Base-by-base conservation (phyloP, 2,888 invertebrate genomes). In the Hypselothyrea guttata region DNA sequence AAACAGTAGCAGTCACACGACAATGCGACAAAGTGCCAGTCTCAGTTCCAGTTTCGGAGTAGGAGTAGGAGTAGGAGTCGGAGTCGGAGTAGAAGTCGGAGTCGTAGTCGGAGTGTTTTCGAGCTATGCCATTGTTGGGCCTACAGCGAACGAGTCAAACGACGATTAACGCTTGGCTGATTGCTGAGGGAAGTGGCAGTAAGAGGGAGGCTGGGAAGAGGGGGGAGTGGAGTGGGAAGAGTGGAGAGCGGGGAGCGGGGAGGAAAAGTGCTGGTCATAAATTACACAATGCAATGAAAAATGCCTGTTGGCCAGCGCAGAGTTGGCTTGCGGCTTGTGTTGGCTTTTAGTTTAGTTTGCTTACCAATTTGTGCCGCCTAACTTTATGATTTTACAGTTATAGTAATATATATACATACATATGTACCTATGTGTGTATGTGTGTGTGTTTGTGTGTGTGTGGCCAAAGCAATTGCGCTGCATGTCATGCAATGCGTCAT, bases 151-250 rank as follows among this genome's bases (percentile, higher is more conserved):
- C 84, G 70, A 81, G 86, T 81, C 86, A 81, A 81, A 86, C 86
- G 81, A 67, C 81, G 86, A 81, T 86, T 86, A 81, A 81, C 81
- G 81, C 86, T 86, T 86, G 75, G 81, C 72, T 81, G 81, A 78
- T 77, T 79, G 86, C 84, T 27, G 48, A 5, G 22, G 22, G 22
- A 22, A 22, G 22, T 22, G 22, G 22, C 22, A 22, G 22, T 5
- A 22, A 5, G 22, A 22, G 35, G 35, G n/a, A n/a, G n/a, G n/a
- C n/a, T n/a, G n/a, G n/a, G n/a, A n/a, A n/a, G n/a, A n/a, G n/a
- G n/a, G 31, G 31, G 22, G 11, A 9, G n/a, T n/a, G 12, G 7
- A 15, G 11, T 12, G 34, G 2, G 5, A 2, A 3, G 9, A 2
- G 8, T 1, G 34, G 12, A 1, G 8, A 8, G n/a, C 8, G 12